Evolutionary conservation across 2,797 vertebrate genomes (phyloP), one percentile per base, ranked within the genome.

Genomic region (Distichodus sexfasciatus): DNA sequence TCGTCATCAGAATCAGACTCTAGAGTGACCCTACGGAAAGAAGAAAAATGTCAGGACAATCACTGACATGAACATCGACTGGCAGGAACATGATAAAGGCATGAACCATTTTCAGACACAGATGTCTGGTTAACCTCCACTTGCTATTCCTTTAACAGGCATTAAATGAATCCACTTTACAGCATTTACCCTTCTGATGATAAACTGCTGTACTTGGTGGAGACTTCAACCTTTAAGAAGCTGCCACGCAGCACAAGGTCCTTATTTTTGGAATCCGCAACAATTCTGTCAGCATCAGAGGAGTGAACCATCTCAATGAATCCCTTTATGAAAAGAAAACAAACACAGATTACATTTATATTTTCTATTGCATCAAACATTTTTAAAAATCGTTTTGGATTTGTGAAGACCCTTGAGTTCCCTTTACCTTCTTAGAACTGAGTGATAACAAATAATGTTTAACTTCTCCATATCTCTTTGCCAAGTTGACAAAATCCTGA

Each of bases 281-380:
- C 76, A 0, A 74, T 79, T 59, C 19, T 76, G 4, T 40, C 19
- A 11, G 85, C 88, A 47, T 88, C 86, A 0, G 78, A 66, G 0
- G 75, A 50, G 0, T 70, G 68, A 0, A 61, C 77, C 87, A 90
- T 89, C 65, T 89, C 85, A 7, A 89, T 73, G 43, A 88, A 88
- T 29, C 79, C 84, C 89, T 91, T 67, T 35, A 75, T 75, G 5
- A 47, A n/a, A 40, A 65, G 17, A 14, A 38, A 54, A 59, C 44
- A 23, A 47, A 23, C 1, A n/a, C 6, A 6, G 12, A 21, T 26
- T n/a, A 31, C 9, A 73, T 61, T 43, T 50, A 3, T 14, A 35
- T 4, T 21, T 15, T 35, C 10, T 17, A 69, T 11, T 3, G 17
- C 15, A 51, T 5, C 9, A 19, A 28, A 29, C 11, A 23, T n/a